These are phyloP conservation scores for Brachyptera putata DNA, from an alignment of 2,888 invertebrate genomes.

Conservation along the genomic window DNA sequence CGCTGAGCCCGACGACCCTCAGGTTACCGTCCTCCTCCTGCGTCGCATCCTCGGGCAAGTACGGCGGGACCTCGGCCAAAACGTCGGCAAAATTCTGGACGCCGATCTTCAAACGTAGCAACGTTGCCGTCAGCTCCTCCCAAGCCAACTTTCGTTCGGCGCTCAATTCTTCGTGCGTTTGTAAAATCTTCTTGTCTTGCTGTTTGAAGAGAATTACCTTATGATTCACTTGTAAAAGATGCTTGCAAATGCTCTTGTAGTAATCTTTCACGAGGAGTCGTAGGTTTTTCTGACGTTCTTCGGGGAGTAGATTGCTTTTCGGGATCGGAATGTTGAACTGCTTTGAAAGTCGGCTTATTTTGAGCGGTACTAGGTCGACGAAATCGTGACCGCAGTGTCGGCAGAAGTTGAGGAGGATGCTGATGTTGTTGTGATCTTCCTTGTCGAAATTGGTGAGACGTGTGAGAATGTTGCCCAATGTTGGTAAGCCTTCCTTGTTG, in stretches of 20 bases:
- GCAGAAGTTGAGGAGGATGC: conserved; percentile 88
- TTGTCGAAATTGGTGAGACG: conserved; percentile 87
- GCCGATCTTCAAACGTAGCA: conserved; percentile 70
- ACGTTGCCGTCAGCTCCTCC: conserved; percentile 68
- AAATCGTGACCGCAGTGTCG: conserved; percentile 96
- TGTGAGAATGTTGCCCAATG: conserved; percentile 78
- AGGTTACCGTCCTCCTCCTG: background rate
- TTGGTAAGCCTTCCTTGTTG: conserved; percentile 76
- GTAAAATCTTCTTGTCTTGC: conserved; percentile 79
- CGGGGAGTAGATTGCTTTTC: conserved; percentile 72
- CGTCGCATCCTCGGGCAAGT: conserved; percentile 49
- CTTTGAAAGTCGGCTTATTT: conserved; percentile 63
- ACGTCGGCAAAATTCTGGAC: conserved; percentile 82
- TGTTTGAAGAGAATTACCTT: conserved; percentile 79
- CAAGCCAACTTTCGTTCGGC: conserved; percentile 82
- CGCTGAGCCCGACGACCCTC: conserved; percentile 1
- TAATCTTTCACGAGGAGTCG: conserved; percentile 80
- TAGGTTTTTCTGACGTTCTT: conserved; percentile 86
- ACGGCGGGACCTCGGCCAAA: conserved; percentile 73
- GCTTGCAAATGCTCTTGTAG: conserved; percentile 75
- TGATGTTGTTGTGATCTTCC: conserved; percentile 89
- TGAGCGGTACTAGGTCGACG: conserved; percentile 72
- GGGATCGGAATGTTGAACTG: conserved; percentile 61
- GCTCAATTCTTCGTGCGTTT: conserved; percentile 90
- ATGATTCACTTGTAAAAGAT: conserved; percentile 61